phyloP scores from a whole-genome alignment of 2,888 invertebrate genomes.

The Subacronicta megacephala region DNA sequence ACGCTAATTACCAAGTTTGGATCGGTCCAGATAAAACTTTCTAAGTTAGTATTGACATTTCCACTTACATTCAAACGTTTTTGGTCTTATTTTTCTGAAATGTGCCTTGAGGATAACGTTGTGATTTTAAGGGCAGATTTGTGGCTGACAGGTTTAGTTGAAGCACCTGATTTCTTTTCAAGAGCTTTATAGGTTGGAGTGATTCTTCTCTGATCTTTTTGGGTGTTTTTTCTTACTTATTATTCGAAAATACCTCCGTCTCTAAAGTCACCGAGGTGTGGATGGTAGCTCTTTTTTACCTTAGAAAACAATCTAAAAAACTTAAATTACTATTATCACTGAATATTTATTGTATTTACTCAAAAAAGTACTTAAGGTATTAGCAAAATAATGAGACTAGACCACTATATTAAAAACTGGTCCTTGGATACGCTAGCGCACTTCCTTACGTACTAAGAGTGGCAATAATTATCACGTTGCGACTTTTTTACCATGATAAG shows the following conservation, averaged over 20 bases:
- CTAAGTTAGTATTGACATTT: conserved; percentile 59
- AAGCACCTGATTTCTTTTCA: conserved; percentile 7
- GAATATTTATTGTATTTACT: no score
- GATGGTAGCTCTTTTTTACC: not conserved
- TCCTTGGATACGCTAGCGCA: not conserved
- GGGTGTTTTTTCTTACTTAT: not conserved
- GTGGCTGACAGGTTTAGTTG: conserved; percentile 17
- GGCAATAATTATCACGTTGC: conserved; percentile 43
- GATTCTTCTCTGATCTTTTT: not conserved
- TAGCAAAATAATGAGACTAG: no score
- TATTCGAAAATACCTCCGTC: not conserved
- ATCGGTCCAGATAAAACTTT: conserved; percentile 65
- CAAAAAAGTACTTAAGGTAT: no score
- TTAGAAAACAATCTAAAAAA: no score
- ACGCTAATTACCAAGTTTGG: conserved; percentile 65
- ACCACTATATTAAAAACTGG: not conserved
- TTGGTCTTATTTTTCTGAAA: conserved; percentile 41
- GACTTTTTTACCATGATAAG: conserved; percentile 27
- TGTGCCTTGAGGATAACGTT: conserved; percentile 17
- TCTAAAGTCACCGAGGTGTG: not conserved
- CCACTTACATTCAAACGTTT: conserved; percentile 54
- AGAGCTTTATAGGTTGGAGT: conserved; percentile 1
- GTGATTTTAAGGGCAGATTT: conserved; percentile 15
- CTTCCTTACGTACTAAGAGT: conserved; percentile 20
- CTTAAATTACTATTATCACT: no score